phyloP scores from a whole-genome alignment of 2,888 invertebrate species.

The Caenorhabditis sp. region DNA sequence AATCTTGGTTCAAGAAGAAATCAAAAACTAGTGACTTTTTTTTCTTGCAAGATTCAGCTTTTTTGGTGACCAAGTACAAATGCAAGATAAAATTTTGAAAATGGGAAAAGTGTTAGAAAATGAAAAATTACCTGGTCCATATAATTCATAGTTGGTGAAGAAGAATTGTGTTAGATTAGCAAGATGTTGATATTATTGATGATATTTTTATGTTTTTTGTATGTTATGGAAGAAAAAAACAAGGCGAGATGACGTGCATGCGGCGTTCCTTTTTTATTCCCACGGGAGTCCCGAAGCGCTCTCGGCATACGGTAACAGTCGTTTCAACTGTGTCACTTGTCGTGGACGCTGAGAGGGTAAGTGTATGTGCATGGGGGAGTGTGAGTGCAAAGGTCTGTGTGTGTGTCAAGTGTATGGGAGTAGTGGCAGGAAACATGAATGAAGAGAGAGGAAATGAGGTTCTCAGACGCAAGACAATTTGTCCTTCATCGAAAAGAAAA shows the following conservation, averaged over 20 bases:
- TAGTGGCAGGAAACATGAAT: neutral
- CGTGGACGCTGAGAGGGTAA: neutral
- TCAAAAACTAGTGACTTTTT: too few relatives aligned
- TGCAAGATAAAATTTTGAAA: neutral
- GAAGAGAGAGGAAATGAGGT: constrained; percentile 3
- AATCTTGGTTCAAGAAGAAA: neutral
- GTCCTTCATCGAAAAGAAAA: neutral
- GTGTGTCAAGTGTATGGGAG: neutral
- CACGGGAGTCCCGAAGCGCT: constrained; percentile 31
- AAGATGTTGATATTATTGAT: constrained; percentile 6
- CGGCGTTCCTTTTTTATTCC: neutral
- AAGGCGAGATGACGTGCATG: neutral
- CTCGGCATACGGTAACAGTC: constrained; percentile 47
- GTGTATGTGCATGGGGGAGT: neutral
- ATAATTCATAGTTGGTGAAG: constrained; percentile 56
- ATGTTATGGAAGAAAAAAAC: constrained; percentile 7
- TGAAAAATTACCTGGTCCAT: constrained; percentile 56
- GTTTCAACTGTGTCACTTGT: constrained; percentile 47
- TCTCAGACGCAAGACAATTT: neutral
- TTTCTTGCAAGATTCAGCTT: neutral
- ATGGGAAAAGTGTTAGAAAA: neutral
- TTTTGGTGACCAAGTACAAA: neutral
- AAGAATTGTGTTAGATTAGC: constrained; percentile 34
- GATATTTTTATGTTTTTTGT: constrained; percentile 1
- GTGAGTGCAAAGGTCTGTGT: neutral